These are phyloP conservation scores for Apus apus DNA, from an alignment of 2,113 vertebrate genomes.

Conservation along the genomic window DNA sequence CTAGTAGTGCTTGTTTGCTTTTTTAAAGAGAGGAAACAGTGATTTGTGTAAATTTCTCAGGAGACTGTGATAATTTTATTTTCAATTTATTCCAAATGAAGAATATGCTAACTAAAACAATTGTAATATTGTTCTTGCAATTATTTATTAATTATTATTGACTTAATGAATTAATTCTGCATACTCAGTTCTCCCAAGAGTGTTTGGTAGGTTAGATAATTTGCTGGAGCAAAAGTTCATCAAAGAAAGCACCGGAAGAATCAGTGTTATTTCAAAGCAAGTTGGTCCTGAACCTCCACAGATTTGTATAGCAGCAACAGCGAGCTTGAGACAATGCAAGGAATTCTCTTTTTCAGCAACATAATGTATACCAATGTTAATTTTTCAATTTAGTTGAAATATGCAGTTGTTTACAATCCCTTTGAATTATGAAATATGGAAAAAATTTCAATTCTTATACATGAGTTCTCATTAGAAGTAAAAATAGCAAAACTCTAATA, in stretches of 20 bases:
- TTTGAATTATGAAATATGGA: neutral
- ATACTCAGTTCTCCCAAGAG: conserved; percentile 2
- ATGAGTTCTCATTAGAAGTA: neutral
- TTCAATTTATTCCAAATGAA: conserved; percentile 10
- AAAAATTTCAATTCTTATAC: neutral
- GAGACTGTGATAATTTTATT: neutral
- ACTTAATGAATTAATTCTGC: conserved; percentile 15
- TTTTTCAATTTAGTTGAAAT: conserved; percentile 36
- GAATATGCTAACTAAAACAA: conserved; percentile 41
- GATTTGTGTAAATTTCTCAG: neutral
- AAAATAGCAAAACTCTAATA: neutral
- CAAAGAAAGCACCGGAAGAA: neutral
- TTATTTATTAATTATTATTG: conserved; percentile 33
- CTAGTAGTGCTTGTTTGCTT: neutral
- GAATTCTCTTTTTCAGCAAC: conserved; percentile 27
- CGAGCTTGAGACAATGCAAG: conserved; percentile 4
- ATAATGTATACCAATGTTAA: conserved; percentile 1
- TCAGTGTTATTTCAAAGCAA: conserved; percentile 39
- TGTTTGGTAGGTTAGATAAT: neutral
- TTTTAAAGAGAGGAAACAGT: neutral
- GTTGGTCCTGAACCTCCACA: conserved; percentile 17
- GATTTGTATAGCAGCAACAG: conserved; percentile 23
- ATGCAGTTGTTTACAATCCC: neutral
- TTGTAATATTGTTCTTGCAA: conserved; percentile 11
- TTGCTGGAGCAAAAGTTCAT: neutral